Evolutionary conservation across 1,140 invertebrate species (phyloP), one percentile per base, ranked within the genome.

Genomic region (Sycobia sp.): DNA sequence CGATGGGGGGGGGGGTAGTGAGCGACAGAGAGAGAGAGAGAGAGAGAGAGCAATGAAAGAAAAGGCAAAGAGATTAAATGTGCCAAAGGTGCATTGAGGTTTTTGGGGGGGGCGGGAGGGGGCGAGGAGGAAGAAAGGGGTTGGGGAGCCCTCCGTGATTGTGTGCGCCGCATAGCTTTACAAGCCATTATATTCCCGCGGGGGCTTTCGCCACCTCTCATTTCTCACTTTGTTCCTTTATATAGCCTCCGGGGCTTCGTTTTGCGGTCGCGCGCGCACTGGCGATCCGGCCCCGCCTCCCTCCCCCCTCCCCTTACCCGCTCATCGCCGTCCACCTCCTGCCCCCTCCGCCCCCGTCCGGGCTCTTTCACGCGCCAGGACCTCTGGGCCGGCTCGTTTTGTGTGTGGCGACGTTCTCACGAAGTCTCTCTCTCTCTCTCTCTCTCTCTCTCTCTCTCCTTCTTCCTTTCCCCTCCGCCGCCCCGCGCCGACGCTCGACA

Each of bases 151-250:
- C 46, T 4, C 3, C 32, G 20, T 18, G 20, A 10, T 27, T 34
- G 16, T 7, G 20, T 0, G 3, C 27, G 29, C 9, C n/a, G 16
- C 29, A 4, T n/a, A n/a, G 23, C 25, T 47, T 47, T 47, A 47
- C 44, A 47, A 25, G 44, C 44, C 13, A 47, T 47, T 47, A 47
- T n/a, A n/a, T 25, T 47, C 20, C 44, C 22, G n/a, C 23, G 10
- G 5, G 10, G 5, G 20, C 25, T 47, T 25, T 23, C 20, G 13
- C 23, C 7, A 14, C 44, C 25, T 47, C 29, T 47, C 44, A 25
- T 47, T 47, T 47, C 44, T 25, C 44, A 25, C 44, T 47, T 47
- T 13, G 44, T 25, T 47, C 44, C 44, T 27, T n/a, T n/a, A n/a
- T n/a, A n/a, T n/a, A n/a, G n/a, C n/a, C n/a, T n/a, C n/a, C n/a